phyloP scores from a whole-genome alignment of 1,140 invertebrate genomes.

The Sycophaga agraensis region DNA sequence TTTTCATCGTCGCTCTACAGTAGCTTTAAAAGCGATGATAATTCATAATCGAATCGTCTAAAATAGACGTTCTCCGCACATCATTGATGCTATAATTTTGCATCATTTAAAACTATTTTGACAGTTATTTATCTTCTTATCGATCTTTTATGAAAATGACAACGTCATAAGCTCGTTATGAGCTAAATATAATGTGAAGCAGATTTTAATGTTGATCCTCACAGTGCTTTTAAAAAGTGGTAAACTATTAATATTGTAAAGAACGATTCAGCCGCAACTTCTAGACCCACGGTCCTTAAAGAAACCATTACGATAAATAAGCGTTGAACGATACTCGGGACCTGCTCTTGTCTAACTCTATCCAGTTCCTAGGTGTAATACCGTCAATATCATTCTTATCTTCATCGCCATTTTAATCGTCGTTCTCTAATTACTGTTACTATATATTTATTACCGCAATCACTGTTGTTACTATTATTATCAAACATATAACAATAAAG shows the following conservation, averaged over 20 bases:
- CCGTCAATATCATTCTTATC: conserved; percentile 10
- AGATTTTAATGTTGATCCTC: neutral
- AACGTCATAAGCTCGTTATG: neutral
- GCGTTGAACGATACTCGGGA: neutral
- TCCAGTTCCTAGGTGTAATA: conserved; percentile 26
- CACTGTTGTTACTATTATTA: conserved; percentile 21
- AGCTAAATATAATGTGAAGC: too few species aligned
- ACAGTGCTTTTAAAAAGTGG: neutral
- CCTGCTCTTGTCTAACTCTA: conserved; percentile 12
- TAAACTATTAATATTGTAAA: neutral
- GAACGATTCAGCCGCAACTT: neutral
- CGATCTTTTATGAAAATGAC: neutral
- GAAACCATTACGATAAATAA: conserved; percentile 8
- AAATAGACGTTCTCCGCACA: neutral
- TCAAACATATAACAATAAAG: neutral
- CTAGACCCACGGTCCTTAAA: neutral
- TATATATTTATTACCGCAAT: neutral
- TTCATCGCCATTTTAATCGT: conserved; percentile 8
- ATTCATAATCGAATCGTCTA: neutral
- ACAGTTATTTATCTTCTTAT: conserved; percentile 22
- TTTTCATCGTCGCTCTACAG: neutral
- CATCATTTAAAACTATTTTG: conserved; percentile 17
- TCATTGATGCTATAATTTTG: neutral
- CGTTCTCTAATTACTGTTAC: conserved; percentile 4
- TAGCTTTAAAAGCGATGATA: neutral